Percentiles rank a stretch among this genome's conserved stretches.
phyloP scores from a whole-genome alignment of 2,113 vertebrate species.

The Sorex araneus region DNA sequence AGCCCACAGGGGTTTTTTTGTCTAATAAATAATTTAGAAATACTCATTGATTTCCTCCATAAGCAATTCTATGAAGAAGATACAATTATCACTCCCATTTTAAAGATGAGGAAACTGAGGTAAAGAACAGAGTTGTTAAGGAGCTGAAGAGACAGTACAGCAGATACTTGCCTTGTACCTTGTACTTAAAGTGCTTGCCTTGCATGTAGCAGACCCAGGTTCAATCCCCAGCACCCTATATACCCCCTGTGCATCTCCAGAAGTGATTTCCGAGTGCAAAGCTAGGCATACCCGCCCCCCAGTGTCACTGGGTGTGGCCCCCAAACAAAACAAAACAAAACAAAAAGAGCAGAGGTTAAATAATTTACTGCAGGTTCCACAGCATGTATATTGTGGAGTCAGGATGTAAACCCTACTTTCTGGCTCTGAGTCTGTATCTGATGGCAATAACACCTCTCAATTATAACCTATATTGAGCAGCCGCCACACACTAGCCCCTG shows the following conservation, averaged over 20 bases:
- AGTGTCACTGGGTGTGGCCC: too few species aligned
- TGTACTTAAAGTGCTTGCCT: too few species aligned
- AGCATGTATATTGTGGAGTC: not conserved
- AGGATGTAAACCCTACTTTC: not conserved
- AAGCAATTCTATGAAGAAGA: not conserved
- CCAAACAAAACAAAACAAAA: too few species aligned
- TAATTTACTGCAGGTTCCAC: not conserved
- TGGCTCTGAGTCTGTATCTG: not conserved
- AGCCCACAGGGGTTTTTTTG: not conserved
- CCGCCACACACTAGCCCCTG: not conserved
- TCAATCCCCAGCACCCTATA: too few species aligned
- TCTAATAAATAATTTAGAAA: constrained; percentile 12
- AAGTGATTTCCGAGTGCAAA: too few species aligned
- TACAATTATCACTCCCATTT: not conserved
- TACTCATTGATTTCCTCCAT: not conserved
- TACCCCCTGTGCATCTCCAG: too few species aligned
- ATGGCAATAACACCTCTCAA: not conserved
- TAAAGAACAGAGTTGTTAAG: not conserved
- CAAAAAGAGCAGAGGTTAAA: not conserved
- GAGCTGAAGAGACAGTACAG: too few species aligned
- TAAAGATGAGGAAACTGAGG: constrained; percentile 1
- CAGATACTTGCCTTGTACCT: too few species aligned
- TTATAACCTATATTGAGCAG: not conserved
- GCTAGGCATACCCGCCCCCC: too few species aligned
- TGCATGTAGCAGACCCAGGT: too few species aligned